Evolutionary conservation across 1,140 invertebrate genomes (phyloP).

Genomic region (Lerema accius): DNA sequence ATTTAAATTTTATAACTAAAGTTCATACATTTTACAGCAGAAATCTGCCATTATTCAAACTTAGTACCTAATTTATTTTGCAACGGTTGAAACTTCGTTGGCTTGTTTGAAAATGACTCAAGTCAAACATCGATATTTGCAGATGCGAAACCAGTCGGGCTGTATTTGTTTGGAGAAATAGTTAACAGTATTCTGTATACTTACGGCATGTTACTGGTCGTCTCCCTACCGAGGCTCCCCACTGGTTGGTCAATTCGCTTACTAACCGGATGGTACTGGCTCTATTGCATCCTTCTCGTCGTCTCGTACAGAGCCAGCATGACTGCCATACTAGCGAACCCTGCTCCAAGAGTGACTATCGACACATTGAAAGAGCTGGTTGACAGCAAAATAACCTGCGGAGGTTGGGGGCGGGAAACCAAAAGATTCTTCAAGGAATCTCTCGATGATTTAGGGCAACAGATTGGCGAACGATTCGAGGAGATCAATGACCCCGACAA

Average conservation of each 20-base stretch:
- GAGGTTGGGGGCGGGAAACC: slow-evolving; percentile 87
- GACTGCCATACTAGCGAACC: slow-evolving; percentile 91
- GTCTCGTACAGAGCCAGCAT: slow-evolving; percentile 91
- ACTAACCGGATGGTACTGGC: slow-evolving; percentile 93
- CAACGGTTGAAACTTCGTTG: neutral
- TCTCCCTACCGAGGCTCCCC: slow-evolving; percentile 89
- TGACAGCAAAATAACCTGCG: slow-evolving; percentile 84
- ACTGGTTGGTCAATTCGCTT: slow-evolving; percentile 89
- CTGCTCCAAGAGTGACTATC: slow-evolving; percentile 89
- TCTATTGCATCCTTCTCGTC: slow-evolving; percentile 90
- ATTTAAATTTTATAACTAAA: neutral
- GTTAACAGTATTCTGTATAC: slow-evolving; percentile 90
- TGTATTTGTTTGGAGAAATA: slow-evolving; percentile 88
- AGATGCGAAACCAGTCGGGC: slow-evolving; percentile 76
- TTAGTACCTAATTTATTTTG: neutral
- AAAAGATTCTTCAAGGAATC: slow-evolving; percentile 88
- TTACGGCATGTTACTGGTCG: slow-evolving; percentile 90
- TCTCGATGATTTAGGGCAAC: slow-evolving; percentile 84
- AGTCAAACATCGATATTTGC: slow-evolving; percentile 42
- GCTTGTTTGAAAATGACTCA: neutral
- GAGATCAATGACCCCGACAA: slow-evolving; percentile 83
- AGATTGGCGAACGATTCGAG: slow-evolving; percentile 87
- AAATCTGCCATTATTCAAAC: no score
- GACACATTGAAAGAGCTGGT: slow-evolving; percentile 88
- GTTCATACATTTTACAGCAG: no score